Evolutionary conservation across 2,888 invertebrate genomes (phyloP), one percentile per base, ranked within the genome.

Genomic region (Pollenia griseotomentosa): DNA sequence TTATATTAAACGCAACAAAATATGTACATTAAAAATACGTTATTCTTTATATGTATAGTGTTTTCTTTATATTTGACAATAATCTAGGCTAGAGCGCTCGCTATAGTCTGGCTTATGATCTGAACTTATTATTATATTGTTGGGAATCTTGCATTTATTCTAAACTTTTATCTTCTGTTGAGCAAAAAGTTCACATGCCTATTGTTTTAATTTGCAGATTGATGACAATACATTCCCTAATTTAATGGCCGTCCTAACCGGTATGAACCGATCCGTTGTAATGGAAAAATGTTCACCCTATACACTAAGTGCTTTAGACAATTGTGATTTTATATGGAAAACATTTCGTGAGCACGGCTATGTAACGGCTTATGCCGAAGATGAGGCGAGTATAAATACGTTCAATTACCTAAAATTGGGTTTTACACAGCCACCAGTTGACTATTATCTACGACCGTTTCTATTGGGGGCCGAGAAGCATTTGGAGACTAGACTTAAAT

Each of bases 181-280:
- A 2, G 33, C 33, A 33, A 33, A 33, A 33, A 1, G 3, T 33
- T 33, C 33, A 33, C 2, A 1, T 33, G 4, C 6, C 6, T 40
- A 2, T 33, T 63, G 51, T 46, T 55, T 53, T 0, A 14, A 33
- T 68, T 85, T 65, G 14, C 91, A 97, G 95, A 95, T 97, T 86
- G 97, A 96, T 9, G 98, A 98, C 91, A 98, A 98, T 90, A 98
- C 98, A 0, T 97, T 97, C 91, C 97, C 98, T 0, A 99, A 98
- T 93, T 93, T 98, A 71, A 96, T 98, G 95, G 97, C 98, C 0
- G 94, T 97, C 63, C 94, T 97, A 14, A 96, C 96, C 0, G 98
- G 98, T 1, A 94, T 95, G 88, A 95, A 94, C 85, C 91, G 93
- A 48, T 89, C 91, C 0, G 90, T 94, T 16, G 93, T 95, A 14